phyloP scores from a whole-genome alignment of 2,888 invertebrate genomes.

The Lissocephala sabroskyi region DNA sequence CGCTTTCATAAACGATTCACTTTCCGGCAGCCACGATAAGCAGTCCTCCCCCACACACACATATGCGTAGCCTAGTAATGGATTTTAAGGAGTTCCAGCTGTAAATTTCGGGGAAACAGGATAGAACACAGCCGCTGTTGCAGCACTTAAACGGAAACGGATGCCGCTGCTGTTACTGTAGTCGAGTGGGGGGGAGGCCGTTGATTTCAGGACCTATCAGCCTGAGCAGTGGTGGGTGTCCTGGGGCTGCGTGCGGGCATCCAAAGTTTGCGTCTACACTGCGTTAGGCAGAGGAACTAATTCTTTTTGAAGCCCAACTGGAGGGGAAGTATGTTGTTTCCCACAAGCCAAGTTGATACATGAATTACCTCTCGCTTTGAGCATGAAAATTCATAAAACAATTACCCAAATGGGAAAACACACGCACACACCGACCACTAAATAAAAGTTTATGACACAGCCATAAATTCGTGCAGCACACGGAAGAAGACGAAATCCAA shows the following conservation, averaged over 20 bases:
- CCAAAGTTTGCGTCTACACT: no score
- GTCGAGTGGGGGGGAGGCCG: slow-evolving; percentile 28
- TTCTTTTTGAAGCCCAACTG: no score
- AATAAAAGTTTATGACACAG: no score
- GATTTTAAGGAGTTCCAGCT: slow-evolving; percentile 37
- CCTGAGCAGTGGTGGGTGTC: slow-evolving; percentile 13
- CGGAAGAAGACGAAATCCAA: no score
- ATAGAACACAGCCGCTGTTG: slow-evolving; percentile 43
- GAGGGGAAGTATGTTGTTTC: no score
- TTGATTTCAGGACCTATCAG: slow-evolving; percentile 57
- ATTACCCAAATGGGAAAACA: no score
- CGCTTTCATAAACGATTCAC: slow-evolving; percentile 56
- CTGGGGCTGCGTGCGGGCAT: background rate
- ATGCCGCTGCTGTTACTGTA: slow-evolving; percentile 4
- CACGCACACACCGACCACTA: no score
- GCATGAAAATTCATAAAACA: no score
- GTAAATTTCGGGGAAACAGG: slow-evolving; percentile 55
- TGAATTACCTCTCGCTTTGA: no score
- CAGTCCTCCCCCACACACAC: slow-evolving; percentile 6
- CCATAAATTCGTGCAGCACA: no score
- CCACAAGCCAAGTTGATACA: no score
- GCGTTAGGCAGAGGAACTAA: no score
- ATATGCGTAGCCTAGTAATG: slow-evolving; percentile 9
- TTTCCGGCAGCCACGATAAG: slow-evolving; percentile 41
- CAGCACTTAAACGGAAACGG: slow-evolving; percentile 6